phyloP scores from a whole-genome alignment of 2,888 invertebrate species.

The Plemyria rubiginata region DNA sequence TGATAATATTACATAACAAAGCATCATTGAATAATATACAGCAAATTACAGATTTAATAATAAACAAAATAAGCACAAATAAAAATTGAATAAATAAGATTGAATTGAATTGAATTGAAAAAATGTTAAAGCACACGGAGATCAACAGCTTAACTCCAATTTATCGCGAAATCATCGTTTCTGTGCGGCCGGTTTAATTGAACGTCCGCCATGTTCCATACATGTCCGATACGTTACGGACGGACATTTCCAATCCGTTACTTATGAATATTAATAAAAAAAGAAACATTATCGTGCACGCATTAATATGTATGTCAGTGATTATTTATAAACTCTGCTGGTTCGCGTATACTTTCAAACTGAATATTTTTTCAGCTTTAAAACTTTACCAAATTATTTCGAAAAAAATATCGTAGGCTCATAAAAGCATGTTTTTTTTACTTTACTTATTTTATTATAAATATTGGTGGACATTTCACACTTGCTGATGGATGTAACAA shows the following conservation, averaged over 20 bases:
- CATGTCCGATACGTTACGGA: slow-evolving; percentile 49
- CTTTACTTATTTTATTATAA: too few relatives aligned
- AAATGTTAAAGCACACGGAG: not conserved
- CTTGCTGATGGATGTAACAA: too few relatives aligned
- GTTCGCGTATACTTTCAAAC: not conserved
- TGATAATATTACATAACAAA: too few relatives aligned
- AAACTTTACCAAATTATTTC: not conserved
- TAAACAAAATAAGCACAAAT: too few relatives aligned
- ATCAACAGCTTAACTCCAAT: slow-evolving; percentile 8
- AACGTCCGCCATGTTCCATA: slow-evolving; percentile 23
- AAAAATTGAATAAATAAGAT: too few relatives aligned
- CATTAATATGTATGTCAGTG: slow-evolving; percentile 46
- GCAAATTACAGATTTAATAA: too few relatives aligned
- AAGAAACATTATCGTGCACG: slow-evolving; percentile 57
- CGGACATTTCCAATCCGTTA: slow-evolving; percentile 55
- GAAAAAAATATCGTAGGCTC: too few relatives aligned
- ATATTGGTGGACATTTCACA: too few relatives aligned
- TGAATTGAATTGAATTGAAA: too few relatives aligned
- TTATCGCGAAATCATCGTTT: slow-evolving; percentile 3
- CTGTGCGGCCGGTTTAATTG: slow-evolving; percentile 17
- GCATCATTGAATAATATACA: too few relatives aligned
- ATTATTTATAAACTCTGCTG: not conserved
- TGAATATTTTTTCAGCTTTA: not conserved
- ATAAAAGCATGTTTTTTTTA: too few relatives aligned
- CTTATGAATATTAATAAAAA: slow-evolving; percentile 64